These are phyloP conservation scores for Tipula lateralis DNA, from an alignment of 2,888 invertebrate genomes.

Conservation along the genomic window DNA sequence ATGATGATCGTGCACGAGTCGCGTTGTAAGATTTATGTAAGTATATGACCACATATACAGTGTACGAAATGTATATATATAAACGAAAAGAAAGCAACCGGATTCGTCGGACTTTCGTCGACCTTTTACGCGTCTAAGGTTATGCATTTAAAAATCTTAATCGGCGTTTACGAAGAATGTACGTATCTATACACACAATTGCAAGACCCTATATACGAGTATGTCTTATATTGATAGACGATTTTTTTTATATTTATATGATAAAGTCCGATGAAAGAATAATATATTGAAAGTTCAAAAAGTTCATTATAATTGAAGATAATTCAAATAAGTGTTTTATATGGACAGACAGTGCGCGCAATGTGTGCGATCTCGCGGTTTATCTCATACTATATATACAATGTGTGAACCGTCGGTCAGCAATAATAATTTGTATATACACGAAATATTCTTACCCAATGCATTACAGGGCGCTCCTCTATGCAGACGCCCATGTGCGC, in stretches of 20 bases:
- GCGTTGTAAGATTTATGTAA: background rate
- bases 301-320: background rate
- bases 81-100: background rate
- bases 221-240: too few species aligned
- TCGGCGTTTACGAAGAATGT: background rate
- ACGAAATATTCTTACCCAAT: slow-evolving; percentile 63
- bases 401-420: background rate
- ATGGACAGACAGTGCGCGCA: background rate
- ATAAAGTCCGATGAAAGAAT: background rate
- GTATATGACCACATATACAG: background rate
- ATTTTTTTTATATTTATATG: background rate
- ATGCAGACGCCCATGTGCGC: slow-evolving; percentile 89
- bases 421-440: background rate
- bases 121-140: background rate
- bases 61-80: background rate
- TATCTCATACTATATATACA: too few species aligned
- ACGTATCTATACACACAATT: background rate
- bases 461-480: slow-evolving; percentile 82
- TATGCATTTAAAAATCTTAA: background rate
- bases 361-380: background rate
- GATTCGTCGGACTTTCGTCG: background rate
- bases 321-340: background rate
- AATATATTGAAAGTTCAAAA: background rate
- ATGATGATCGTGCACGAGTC: background rate
- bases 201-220: background rate